A percentile compares a stretch with the other conserved stretches of the same genome.
Evolutionary conservation across 2,888 invertebrate species (phyloP).

Genomic region (Halictus ligatus): DNA sequence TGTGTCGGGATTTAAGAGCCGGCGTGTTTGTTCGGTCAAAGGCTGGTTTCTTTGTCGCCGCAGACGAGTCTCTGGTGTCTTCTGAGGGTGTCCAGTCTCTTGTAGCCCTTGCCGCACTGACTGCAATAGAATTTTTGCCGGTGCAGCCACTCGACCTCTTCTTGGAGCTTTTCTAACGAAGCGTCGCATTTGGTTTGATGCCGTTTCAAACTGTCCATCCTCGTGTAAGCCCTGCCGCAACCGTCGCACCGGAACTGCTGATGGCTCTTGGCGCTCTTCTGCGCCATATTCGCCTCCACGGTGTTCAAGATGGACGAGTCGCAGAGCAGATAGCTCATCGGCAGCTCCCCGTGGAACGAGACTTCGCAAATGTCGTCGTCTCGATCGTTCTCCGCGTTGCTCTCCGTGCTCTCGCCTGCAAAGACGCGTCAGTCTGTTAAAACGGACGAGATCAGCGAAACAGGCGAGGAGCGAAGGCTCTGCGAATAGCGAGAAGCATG

Average conservation of each 20-base stretch:
- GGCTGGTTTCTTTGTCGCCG: constrained; percentile 65
- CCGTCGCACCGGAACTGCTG: constrained; percentile 78
- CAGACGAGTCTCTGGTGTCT: constrained; percentile 82
- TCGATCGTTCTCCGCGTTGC: constrained; percentile 42
- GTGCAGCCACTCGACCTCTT: constrained; percentile 60
- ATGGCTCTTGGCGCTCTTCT: constrained; percentile 52
- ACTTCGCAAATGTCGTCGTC: constrained; percentile 67
- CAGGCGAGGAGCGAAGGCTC: not conserved
- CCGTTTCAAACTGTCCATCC: constrained; percentile 80
- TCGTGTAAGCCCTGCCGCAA: constrained; percentile 82
- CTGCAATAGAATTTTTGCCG: constrained; percentile 73
- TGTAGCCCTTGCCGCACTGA: constrained; percentile 81
- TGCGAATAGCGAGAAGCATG: constrained; percentile 37
- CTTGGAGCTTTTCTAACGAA: constrained; percentile 79
- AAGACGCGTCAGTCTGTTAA: constrained; percentile 60
- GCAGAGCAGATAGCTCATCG: constrained; percentile 66
- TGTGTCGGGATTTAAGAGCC: not conserved
- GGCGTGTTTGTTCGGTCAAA: not conserved
- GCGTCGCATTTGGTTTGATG: constrained; percentile 80
- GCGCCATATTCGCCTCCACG: constrained; percentile 57
- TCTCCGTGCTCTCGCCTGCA: constrained; percentile 62
- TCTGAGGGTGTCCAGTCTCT: constrained; percentile 79
- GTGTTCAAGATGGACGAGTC: constrained; percentile 67
- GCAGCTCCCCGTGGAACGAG: constrained; percentile 67
- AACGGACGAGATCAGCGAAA: constrained; percentile 9